A percentile compares a stretch with the other conserved stretches of the same genome.
phyloP scores from a whole-genome alignment of 2,888 invertebrate species.

The Mimumesa dahlbomi region DNA sequence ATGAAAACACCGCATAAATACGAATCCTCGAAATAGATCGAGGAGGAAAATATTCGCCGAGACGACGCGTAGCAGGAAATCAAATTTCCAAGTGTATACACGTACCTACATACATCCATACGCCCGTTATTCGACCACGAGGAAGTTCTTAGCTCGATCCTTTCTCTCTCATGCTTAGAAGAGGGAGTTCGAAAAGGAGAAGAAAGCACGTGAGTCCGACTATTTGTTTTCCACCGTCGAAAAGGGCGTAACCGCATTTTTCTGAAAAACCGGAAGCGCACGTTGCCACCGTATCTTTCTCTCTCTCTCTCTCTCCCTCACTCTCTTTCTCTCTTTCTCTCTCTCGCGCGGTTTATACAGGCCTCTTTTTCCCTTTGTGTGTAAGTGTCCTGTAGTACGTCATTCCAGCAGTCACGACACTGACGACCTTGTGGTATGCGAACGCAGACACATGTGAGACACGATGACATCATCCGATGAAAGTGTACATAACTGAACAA shows the following conservation, averaged over 20 bases:
- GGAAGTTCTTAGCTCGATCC: background rate
- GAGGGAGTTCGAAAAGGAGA: background rate
- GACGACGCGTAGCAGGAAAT: conserved; percentile 8
- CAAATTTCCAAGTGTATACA: conserved; percentile 3
- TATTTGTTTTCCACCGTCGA: conserved; percentile 6
- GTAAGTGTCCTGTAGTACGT: conserved; percentile 19
- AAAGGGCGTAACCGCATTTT: conserved; percentile 40
- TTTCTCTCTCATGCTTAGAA: background rate
- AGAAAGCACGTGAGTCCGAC: conserved; percentile 16
- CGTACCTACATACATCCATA: no score
- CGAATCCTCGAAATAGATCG: conserved; percentile 26
- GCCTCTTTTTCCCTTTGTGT: conserved; percentile 11
- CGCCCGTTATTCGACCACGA: background rate
- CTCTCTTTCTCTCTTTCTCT: no score
- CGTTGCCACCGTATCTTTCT: conserved; percentile 40
- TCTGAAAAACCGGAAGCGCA: conserved; percentile 53
- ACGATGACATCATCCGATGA: conserved; percentile 75
- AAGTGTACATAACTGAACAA: conserved; percentile 74
- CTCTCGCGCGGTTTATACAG: background rate
- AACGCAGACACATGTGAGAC: conserved; percentile 58
- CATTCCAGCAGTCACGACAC: conserved; percentile 43
- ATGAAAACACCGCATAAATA: conserved; percentile 29
- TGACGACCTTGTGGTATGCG: conserved; percentile 64
- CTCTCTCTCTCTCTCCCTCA: no score
- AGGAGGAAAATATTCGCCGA: background rate